These are phyloP conservation scores for Lagopus leucura DNA, from an alignment of 2,113 vertebrate species.

Conservation along the genomic window DNA sequence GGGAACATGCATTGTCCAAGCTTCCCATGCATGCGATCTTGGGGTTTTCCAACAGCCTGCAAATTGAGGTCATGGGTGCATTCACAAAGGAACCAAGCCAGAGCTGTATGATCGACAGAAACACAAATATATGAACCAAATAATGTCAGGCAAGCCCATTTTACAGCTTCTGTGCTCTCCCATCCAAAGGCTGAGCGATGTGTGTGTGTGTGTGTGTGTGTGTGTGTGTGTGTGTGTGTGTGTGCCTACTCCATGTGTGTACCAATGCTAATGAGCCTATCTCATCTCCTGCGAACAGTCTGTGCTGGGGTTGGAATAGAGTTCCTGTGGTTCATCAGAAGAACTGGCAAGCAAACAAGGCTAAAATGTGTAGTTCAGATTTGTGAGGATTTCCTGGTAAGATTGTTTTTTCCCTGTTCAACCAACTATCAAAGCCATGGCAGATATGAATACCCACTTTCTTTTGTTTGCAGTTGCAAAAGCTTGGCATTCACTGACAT, in stretches of 20 bases:
- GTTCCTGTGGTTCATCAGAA: slow-evolving; percentile 58
- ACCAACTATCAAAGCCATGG: slow-evolving; percentile 15
- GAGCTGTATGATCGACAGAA: neutral
- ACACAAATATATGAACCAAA: neutral
- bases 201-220: neutral
- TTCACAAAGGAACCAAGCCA: neutral
- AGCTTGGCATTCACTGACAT: neutral
- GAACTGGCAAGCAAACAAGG: slow-evolving; percentile 54
- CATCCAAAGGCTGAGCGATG: neutral
- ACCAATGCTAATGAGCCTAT: slow-evolving; percentile 7
- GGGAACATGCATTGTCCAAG: neutral
- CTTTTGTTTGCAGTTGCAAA: slow-evolving; percentile 40
- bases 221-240: neutral
- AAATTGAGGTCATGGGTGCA: rapidly evolving
- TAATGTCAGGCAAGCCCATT: neutral
- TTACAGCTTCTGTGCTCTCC: neutral
- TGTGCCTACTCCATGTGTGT: neutral
- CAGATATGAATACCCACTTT: slow-evolving; percentile 38
- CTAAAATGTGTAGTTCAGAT: slow-evolving; percentile 44
- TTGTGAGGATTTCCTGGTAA: slow-evolving; percentile 67
- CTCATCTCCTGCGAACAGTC: slow-evolving; percentile 42
- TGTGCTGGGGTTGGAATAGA: slow-evolving; percentile 43
- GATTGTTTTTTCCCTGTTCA: slow-evolving; percentile 38
- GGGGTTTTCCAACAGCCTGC: neutral
- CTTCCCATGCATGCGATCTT: neutral